Evolutionary conservation across 1,140 invertebrate species (phyloP), one percentile per base, ranked within the genome.

Genomic region (Periplaneta americana): DNA sequence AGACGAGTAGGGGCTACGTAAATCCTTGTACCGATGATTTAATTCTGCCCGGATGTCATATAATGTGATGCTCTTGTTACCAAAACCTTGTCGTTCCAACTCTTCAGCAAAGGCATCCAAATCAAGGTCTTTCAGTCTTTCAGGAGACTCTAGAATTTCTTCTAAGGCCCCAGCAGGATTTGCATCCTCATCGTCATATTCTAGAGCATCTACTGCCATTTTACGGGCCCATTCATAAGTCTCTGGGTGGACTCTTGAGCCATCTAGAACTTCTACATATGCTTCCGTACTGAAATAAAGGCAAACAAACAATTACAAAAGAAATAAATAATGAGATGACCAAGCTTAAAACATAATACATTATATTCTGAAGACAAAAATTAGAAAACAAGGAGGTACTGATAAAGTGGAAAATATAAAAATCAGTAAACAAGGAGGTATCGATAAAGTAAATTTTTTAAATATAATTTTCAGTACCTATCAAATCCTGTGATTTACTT

Each of bases 181-280:
- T 0, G 95, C 94, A 83, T 97, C 96, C 85, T 98, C 97, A 85
- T 98, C 97, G 84, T 99, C 98, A 84, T 99, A 99, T 84, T 99
- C 99, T 17, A 99, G 89, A 11, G 99, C 99, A 90, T 99, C 99
- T 0, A 99, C 97, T 6, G 98, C 99, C 98, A 99, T 99, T 90
- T 99, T 99, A 32, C 98, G 89, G 0, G 99, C 99, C 98, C 98
- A 99, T 87, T 99, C 98, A 85, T 99, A 99, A 0, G 97, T 98
- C 89, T 99, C 99, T 0, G 98, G 98, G 90, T 99, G 99, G 0
- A 99, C 98, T 83, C 99, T 91, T 0, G 99, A 99, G 0, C 98
- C 98, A 87, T 99, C 99, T 8, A 99, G 88, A 0, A 99, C 97
- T 91, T 99, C 98, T 0, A 98, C 96, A 85, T 98, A 98, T 0